A percentile compares a stretch with the other conserved stretches of the same genome.
These are phyloP conservation scores for Therioaphis trifolii DNA, from an alignment of 2,888 invertebrate species.

Conservation along the genomic window DNA sequence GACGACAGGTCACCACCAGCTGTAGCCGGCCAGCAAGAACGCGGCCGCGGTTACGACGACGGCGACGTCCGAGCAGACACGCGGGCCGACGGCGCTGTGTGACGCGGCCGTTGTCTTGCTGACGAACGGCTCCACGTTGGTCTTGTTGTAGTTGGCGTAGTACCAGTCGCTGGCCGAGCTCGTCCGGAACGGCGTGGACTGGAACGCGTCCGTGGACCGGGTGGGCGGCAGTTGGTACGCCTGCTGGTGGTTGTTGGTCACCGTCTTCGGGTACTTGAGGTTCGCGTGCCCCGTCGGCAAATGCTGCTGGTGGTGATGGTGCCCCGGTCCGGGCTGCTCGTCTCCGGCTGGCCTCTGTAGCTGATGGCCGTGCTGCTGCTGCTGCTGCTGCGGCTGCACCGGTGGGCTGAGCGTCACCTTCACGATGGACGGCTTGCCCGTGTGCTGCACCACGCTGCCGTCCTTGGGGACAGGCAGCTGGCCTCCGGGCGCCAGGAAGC, in stretches of 20 bases:
- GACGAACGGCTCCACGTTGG: conserved; percentile 71
- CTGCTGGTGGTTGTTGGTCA: conserved; percentile 10
- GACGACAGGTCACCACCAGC: background rate
- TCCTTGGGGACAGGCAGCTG: conserved; percentile 69
- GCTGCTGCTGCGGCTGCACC: conserved; percentile 66
- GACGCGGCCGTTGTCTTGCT: conserved; percentile 65
- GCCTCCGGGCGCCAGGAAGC: conserved; percentile 75
- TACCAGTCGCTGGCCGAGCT: conserved; percentile 75
- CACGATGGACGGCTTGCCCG: conserved; percentile 68
- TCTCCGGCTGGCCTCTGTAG: conserved; percentile 64
- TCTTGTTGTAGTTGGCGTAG: conserved; percentile 84
- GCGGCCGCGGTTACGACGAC: background rate
- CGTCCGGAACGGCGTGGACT: conserved; percentile 54
- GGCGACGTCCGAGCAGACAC: too few species aligned
- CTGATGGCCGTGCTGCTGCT: conserved; percentile 65
- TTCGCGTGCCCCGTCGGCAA: background rate
- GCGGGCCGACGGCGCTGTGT: background rate
- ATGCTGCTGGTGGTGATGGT: background rate
- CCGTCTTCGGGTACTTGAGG: background rate
- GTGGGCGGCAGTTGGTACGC: conserved; percentile 34
- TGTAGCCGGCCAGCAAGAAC: background rate
- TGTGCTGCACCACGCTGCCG: conserved; percentile 68
- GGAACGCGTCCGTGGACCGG: conserved; percentile 44
- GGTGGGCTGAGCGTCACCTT: conserved; percentile 69
- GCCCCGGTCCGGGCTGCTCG: too few species aligned